These are phyloP conservation scores for Chironomus striatipennis DNA, from an alignment of 1,140 invertebrate genomes.

Conservation along the genomic window DNA sequence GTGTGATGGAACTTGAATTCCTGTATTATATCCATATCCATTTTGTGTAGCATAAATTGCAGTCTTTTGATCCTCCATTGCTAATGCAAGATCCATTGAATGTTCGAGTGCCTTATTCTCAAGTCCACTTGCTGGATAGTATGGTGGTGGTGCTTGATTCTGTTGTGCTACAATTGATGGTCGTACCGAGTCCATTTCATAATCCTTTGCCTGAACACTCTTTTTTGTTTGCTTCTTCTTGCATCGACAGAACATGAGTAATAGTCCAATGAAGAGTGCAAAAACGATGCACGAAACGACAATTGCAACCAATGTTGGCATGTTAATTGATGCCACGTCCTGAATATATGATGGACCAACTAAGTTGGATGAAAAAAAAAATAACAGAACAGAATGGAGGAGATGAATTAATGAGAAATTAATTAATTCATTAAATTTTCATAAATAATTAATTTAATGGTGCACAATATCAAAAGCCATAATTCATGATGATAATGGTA, in stretches of 20 bases:
- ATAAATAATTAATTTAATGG: constrained; percentile 24
- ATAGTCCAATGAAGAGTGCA: constrained; percentile 62
- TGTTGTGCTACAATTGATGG: constrained; percentile 71
- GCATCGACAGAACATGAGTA: constrained; percentile 79
- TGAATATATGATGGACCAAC: constrained; percentile 71
- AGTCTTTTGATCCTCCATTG: constrained; percentile 72
- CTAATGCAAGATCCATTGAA: constrained; percentile 69
- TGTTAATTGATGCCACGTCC: constrained; percentile 63
- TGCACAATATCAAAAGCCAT: constrained; percentile 25
- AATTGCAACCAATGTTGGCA: constrained; percentile 69
- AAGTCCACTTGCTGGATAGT: constrained; percentile 71
- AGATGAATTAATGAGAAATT: constrained; percentile 12
- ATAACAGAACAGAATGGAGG: constrained; percentile 28
- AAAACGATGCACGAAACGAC: constrained; percentile 74
- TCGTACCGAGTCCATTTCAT: constrained; percentile 76
- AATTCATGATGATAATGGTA: constrained; percentile 5
- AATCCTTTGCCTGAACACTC: constrained; percentile 68
- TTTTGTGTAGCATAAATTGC: constrained; percentile 71
- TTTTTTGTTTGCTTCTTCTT: constrained; percentile 74
- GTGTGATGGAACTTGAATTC: constrained; percentile 43
- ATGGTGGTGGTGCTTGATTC: constrained; percentile 74
- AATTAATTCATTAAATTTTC: constrained; percentile 24
- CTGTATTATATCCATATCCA: constrained; percentile 67
- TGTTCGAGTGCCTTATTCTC: constrained; percentile 87
- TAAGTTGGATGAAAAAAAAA: constrained; percentile 39